phyloP scores from a whole-genome alignment of 1,140 invertebrate species.

The Chironomus tepperi region DNA sequence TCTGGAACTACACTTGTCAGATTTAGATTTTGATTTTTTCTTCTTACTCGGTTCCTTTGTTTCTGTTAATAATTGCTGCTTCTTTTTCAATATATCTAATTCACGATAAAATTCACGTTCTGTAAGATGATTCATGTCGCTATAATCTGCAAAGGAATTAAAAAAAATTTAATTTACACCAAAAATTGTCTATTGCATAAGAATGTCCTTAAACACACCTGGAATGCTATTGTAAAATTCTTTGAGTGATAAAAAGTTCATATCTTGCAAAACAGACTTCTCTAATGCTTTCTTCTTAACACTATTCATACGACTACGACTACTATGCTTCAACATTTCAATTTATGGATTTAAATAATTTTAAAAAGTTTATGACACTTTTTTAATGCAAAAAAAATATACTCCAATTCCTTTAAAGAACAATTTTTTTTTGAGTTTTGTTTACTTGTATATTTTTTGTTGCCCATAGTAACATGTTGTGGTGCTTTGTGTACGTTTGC shows the following conservation, averaged over 20 bases:
- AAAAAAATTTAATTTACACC: no score
- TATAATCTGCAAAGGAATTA: conserved; percentile 32
- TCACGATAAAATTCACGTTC: conserved; percentile 36
- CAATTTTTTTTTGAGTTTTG: no score
- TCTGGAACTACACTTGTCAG: not conserved
- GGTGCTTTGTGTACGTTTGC: not conserved
- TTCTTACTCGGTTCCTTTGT: not conserved
- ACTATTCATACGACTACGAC: conserved; percentile 4
- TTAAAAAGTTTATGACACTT: not conserved
- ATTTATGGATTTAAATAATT: not conserved
- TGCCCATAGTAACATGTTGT: not conserved
- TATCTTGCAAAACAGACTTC: not conserved
- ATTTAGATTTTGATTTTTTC: not conserved
- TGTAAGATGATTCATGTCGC: conserved; percentile 37
- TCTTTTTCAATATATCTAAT: conserved; percentile 32
- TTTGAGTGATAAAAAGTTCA: conserved; percentile 29
- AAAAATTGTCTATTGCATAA: not conserved
- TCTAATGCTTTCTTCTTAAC: not conserved
- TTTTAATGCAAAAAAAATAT: not conserved
- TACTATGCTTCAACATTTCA: not conserved
- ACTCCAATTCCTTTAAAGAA: not conserved
- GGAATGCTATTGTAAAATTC: conserved; percentile 40
- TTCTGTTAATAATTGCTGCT: not conserved
- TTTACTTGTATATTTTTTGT: not conserved
- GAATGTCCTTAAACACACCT: conserved; percentile 27